Base-by-base conservation (phyloP, 2,113 vertebrate species). In the Neomonachus schauinslandi region DNA sequence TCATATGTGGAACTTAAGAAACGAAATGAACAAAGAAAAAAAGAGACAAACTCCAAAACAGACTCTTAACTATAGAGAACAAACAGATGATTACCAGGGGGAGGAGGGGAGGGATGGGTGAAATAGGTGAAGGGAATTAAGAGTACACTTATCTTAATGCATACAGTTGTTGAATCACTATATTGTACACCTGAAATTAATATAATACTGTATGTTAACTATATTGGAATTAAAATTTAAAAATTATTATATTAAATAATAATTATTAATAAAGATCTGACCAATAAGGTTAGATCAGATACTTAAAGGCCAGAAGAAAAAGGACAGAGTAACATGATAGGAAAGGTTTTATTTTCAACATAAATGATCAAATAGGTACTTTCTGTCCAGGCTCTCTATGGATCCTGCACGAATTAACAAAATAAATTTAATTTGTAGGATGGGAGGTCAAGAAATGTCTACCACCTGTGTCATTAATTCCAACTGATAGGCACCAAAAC, bases 301-400 rank as follows among this genome's bases (percentile, higher is more conserved):
- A 94, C 94, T 94, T 97, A 95, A 94, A 97, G 84, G 93, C 93
- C 94, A 97, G 69, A 97, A 92, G 21, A 97, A 72, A 85, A 95
- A 79, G 57, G 96, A 98, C 69, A n/a, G 57, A 97, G 67, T 2
- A 36, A 67, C 9, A 39, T 76, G 83, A 89, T 53, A 69, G 74
- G 87, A 95, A 95, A 4, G 1, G 79, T 94, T 97, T 83, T 28
- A n/a, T 80, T 79, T 89, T 95, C 93, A 59, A 4, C 16, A 71
- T 59, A 89, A 33, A 92, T 87, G 72, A 83, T 46, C 39, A 95
- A 97, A 94, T 65, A 36, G 2, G 74, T 28, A 80, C 12, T 96
- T 97, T 87, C 4, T 4, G 12, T 86, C 59, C 74, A 95, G 94
- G 76, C 65, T 98, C 92, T 98, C n/a, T 55, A n/a, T 59, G 53